These are phyloP conservation scores for Tipula vernalis DNA, from an alignment of 2,888 invertebrate genomes.

Conservation along the genomic window DNA sequence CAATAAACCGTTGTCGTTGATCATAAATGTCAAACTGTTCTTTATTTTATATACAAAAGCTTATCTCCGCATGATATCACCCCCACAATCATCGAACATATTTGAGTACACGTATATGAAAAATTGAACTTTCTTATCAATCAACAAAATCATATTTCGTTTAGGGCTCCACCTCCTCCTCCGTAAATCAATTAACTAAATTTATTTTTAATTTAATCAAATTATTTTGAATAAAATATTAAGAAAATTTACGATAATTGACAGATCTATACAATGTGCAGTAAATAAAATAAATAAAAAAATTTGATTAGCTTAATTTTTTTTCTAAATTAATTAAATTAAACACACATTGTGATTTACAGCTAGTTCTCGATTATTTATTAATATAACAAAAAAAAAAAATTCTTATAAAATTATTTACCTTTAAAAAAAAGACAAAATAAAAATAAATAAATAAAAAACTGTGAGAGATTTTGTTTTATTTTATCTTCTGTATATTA, in stretches of 20 bases:
- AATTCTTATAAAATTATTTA: not conserved
- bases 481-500: not conserved
- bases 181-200: not conserved
- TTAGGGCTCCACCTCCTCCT: not conserved
- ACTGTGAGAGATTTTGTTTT: not conserved
- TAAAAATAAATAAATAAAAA: not conserved
- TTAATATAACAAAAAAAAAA: not conserved
- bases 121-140: not conserved
- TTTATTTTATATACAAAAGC: not conserved
- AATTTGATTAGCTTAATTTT: not conserved
- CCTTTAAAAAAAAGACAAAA: not conserved
- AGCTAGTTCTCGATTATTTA: not conserved
- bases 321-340: not conserved
- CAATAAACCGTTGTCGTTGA: not conserved
- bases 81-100: not conserved
- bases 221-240: not conserved
- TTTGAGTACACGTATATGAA: not conserved
- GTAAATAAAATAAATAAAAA: not conserved
- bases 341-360: not conserved
- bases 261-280: not conserved
- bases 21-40: not conserved
- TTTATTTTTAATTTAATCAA: not conserved
- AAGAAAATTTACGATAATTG: not conserved
- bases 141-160: not conserved
- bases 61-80: not conserved